These are phyloP conservation scores for Hydropsyche tenuis DNA, from an alignment of 1,140 invertebrate species.

Conservation along the genomic window DNA sequence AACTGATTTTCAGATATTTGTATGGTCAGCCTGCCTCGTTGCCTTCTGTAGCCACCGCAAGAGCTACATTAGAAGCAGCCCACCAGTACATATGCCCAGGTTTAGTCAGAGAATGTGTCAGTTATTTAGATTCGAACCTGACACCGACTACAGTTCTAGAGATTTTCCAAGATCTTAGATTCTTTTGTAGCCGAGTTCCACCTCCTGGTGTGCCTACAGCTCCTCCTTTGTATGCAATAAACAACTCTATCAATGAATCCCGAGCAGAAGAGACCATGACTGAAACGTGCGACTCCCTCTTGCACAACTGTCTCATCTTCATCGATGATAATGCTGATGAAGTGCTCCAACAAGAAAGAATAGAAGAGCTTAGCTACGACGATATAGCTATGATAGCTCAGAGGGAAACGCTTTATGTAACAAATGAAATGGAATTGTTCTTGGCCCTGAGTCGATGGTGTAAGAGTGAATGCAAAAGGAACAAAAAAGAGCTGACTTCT, in stretches of 20 bases:
- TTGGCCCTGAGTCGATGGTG: constrained; percentile 71
- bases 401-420: constrained; percentile 66
- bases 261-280: constrained; percentile 56
- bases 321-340: constrained; percentile 68
- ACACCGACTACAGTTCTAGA: constrained; percentile 51
- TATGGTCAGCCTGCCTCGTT: constrained; percentile 69
- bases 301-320: constrained; percentile 66
- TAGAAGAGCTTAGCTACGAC: constrained; percentile 69
- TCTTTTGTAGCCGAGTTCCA: constrained; percentile 57
- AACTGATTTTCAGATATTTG: constrained; percentile 59
- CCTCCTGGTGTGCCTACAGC: constrained; percentile 56
- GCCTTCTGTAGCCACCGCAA: constrained; percentile 68
- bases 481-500: constrained; percentile 67
- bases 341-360: constrained; percentile 68
- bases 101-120: constrained; percentile 67
- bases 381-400: constrained; percentile 67
- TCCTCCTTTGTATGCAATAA: constrained; percentile 33
- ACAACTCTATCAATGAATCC: constrained; percentile 53
- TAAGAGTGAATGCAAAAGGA: constrained; percentile 69
- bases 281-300: constrained; percentile 65
- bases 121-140: constrained; percentile 61
- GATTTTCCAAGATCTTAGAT: constrained; percentile 58
- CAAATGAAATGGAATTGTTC: constrained; percentile 65
- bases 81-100: constrained; percentile 72
- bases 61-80: constrained; percentile 70